Conservation (phyloP, 2,888 invertebrate genomes). For the Epinotia nisella region DNA sequence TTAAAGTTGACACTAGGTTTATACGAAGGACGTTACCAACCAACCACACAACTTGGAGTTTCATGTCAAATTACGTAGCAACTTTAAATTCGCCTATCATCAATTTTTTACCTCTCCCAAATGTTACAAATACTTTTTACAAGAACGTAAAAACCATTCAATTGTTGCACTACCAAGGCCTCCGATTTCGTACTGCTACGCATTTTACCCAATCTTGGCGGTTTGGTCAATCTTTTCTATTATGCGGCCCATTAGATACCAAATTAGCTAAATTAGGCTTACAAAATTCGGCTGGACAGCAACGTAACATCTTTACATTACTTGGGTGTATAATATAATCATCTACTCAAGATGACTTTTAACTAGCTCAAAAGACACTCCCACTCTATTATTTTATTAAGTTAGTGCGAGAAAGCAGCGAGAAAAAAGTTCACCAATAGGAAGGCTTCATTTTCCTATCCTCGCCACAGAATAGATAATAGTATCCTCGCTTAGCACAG, state of each 20-base stretch:
- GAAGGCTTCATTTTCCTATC: too few relatives aligned
- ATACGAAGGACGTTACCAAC: constrained; percentile 3
- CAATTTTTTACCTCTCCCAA: constrained; percentile 31
- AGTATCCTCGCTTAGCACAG: too few relatives aligned
- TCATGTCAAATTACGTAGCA: constrained; percentile 8
- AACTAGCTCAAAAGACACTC: too few relatives aligned
- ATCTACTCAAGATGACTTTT: too few relatives aligned
- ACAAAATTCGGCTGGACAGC: not conserved
- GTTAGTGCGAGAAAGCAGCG: too few relatives aligned
- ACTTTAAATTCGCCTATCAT: constrained; percentile 16
- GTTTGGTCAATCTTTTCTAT: constrained; percentile 33
- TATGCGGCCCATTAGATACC: constrained; percentile 31
- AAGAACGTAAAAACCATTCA: constrained; percentile 36
- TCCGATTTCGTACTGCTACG: constrained; percentile 36
- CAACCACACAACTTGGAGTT: not conserved
- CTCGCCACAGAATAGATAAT: too few relatives aligned
- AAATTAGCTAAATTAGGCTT: constrained; percentile 34
- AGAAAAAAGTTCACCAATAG: too few relatives aligned
- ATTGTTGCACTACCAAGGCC: constrained; percentile 42
- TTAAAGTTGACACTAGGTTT: too few relatives aligned
- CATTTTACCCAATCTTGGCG: constrained; percentile 28
- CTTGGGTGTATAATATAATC: not conserved
- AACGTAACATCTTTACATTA: not conserved
- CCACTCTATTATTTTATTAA: too few relatives aligned
- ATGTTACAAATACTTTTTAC: constrained; percentile 43